Evolutionary conservation across 2,797 vertebrate genomes (phyloP), one percentile per base, ranked within the genome.

Genomic region (Tolypeutes matacus): DNA sequence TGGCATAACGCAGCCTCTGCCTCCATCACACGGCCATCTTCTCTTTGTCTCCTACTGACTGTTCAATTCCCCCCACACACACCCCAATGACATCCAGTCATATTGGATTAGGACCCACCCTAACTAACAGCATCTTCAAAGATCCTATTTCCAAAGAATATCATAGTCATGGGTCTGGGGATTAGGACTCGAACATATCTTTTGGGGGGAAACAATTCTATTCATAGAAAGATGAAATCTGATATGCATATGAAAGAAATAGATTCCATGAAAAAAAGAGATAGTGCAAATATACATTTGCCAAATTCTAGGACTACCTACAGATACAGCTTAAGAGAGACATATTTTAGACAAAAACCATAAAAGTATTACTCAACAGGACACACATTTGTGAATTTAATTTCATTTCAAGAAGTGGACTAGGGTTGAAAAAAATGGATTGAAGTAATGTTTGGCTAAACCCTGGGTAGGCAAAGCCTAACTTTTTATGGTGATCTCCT

Each of bases 291-390:
- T 34, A 36, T 12, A 2, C 9, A 21, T 62, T 60, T 58, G 36
- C 80, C 65, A 84, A 91, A 89, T 89, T 86, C n/a, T 29, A 53
- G 42, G 65, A 65, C n/a, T 21, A n/a, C n/a, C n/a, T 25, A n/a
- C 29, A 1, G 10, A 39, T 69, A 5, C 21, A 70, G 64, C 42
- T 10, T 31, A 91, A 76, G 27, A n/a, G 53, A 86, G 4, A 58
- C 20, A 34, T 36, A 70, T 85, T 23, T n/a, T 25, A 62, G 51
- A 39, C 31, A 70, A 80, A 85, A 70, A 89, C 64, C 20, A 62
- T 0, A 78, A 8, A 49, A 62, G 17, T 39, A 58, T 78, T 78
- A 62, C 46, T 65, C 70, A 42, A 67, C 27, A 89, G 42, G 20
- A 70, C n/a, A 14, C 46, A 75, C 64, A 46, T 1, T 29, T 70